These are phyloP conservation scores for Nasonia oneida DNA, from an alignment of 2,888 invertebrate species.

Conservation along the genomic window DNA sequence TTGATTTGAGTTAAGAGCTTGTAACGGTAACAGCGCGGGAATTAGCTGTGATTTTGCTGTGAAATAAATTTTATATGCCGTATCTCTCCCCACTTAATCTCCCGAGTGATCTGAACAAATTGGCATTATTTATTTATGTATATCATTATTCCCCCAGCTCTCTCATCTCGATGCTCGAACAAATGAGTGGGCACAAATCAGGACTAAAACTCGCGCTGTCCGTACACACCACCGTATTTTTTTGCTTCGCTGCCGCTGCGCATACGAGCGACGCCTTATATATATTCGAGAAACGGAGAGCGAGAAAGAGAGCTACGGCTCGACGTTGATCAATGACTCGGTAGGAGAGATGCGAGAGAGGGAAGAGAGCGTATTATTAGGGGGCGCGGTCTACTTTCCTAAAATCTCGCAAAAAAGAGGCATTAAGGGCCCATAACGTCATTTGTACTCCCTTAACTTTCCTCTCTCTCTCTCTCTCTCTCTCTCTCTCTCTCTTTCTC, in stretches of 20 bases:
- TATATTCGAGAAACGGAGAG: not conserved
- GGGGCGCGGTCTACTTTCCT: conserved; percentile 49
- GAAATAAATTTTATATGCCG: too few relatives aligned
- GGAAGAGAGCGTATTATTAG: conserved; percentile 45
- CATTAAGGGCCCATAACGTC: conserved; percentile 56
- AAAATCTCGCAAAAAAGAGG: conserved; percentile 58
- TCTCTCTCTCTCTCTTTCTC: too few relatives aligned
- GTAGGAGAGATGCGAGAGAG: not conserved
- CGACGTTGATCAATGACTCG: conserved; percentile 60
- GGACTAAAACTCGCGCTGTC: conserved; percentile 27
- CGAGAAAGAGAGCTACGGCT: not conserved
- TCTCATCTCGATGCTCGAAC: conserved; percentile 27
- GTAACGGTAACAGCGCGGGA: too few relatives aligned
- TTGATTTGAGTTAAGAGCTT: not conserved
- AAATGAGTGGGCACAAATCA: conserved; percentile 57
- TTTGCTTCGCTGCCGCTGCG: not conserved
- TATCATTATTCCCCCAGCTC: not conserved
- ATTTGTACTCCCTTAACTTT: conserved; percentile 61
- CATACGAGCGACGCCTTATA: conserved; percentile 9
- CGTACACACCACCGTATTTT: conserved; percentile 2
- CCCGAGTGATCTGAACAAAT: conserved; percentile 41
- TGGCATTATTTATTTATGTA: conserved; percentile 22
- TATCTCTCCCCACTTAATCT: not conserved
- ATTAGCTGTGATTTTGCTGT: too few relatives aligned
- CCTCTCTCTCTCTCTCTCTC: not conserved